Base-by-base conservation (phyloP, 2,888 invertebrate species). In the Xanthia icteritia region DNA sequence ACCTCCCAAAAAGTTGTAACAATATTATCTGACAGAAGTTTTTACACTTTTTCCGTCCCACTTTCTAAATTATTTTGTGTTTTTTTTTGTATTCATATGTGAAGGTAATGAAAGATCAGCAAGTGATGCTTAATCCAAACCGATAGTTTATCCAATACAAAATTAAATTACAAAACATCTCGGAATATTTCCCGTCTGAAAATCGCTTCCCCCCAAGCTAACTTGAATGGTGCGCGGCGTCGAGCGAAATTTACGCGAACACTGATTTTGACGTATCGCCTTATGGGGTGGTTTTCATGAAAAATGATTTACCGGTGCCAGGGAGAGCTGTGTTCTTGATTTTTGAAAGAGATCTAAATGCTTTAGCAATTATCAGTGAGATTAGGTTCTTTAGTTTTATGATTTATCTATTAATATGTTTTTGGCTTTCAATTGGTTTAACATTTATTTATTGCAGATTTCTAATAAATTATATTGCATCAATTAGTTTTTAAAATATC, bases 261-360 rank as follows among this genome's bases (percentile, higher is more conserved):
- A 94, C 94, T 95, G 95, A 95, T 95, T 95, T 94, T 95, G 95
- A 95, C 94, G 94, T 94, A 94, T 94, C 93, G 94, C 90, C 94
- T 93, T 93, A 91, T 91, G 90, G 92, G 90, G 90, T 86, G 88
- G 90, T 90, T 87, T 84, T 79, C 84, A 83, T 94, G 94, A 95
- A 94, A 94, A 94, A 95, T 95, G 91, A 92, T 92, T 91, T 88
- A 88, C 86, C 87, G 86, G 87, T 86, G 86, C 89, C 88, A 89
- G 58, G 75, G 65, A 65, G 67, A 88, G 76, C 80, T 85, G 83
- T 89, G 89, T 86, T 92, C 89, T 90, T 92, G 90, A 89, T 90
- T 90, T 91, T 90, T 89, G 84, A 91, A 92, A 91, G 87, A 86
- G 80, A 56, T 85, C 86, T 83, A 81, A 90, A 83, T 70, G 73